These are phyloP conservation scores for Bugula neritina DNA, from an alignment of 2,888 invertebrate genomes.

Conservation along the genomic window DNA sequence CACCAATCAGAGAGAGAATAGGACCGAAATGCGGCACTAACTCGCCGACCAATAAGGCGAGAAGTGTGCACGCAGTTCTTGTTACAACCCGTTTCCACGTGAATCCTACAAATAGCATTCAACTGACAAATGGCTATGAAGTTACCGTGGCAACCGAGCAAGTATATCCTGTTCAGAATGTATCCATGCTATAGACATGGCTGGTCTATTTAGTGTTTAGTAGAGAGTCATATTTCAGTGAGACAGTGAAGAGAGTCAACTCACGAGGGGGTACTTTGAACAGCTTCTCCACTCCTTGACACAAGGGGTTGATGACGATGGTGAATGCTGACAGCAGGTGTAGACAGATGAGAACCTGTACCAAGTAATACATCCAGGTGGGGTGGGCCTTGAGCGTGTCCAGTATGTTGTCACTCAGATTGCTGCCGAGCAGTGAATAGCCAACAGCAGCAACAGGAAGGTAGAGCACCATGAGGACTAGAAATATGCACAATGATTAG, in stretches of 20 bases:
- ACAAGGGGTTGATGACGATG: constrained; percentile 67
- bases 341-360: constrained; percentile 62
- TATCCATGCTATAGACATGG: too few relatives aligned
- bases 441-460: constrained; percentile 66
- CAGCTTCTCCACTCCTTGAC: constrained; percentile 73
- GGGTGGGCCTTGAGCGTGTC: constrained; percentile 58
- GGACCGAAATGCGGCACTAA: constrained; percentile 77
- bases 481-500: too few relatives aligned
- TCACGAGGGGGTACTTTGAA: constrained; percentile 69
- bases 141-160: too few relatives aligned
- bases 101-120: constrained; percentile 67
- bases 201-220: too few relatives aligned
- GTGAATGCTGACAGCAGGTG: constrained; percentile 66
- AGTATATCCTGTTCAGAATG: too few relatives aligned
- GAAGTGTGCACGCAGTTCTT: constrained; percentile 64
- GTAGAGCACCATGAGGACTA: constrained; percentile 60
- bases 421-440: constrained; percentile 63
- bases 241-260: too few relatives aligned
- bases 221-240: too few relatives aligned
- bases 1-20: constrained; percentile 78
- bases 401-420: constrained; percentile 70
- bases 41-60: constrained; percentile 72
- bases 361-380: constrained; percentile 58
- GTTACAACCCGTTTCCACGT: constrained; percentile 67
- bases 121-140: too few relatives aligned